These are phyloP conservation scores for Sebastes glaucus DNA, from an alignment of 2,797 vertebrate genomes.

Conservation along the genomic window DNA sequence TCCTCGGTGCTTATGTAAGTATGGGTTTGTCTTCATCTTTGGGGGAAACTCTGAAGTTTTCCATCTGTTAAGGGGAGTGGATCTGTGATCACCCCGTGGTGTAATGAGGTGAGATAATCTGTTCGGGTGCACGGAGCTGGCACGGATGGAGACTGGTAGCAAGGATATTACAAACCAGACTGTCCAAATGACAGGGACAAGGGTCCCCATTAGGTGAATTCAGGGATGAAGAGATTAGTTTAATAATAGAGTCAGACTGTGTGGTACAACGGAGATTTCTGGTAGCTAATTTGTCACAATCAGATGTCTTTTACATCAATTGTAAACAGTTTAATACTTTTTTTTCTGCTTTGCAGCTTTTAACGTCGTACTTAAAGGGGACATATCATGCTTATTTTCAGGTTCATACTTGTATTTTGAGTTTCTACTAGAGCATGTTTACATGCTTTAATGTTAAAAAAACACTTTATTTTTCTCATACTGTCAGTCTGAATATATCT, in stretches of 20 bases:
- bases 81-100: slow-evolving; percentile 62
- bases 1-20: slow-evolving; percentile 51
- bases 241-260: slow-evolving; percentile 58
- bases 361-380: not conserved
- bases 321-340: not conserved
- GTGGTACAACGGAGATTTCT: slow-evolving; percentile 42
- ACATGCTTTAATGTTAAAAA: too few species aligned
- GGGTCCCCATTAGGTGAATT: slow-evolving; percentile 39
- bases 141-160: slow-evolving; percentile 54
- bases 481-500: not conserved
- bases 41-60: slow-evolving; percentile 61
- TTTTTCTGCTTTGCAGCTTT: not conserved
- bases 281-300: slow-evolving; percentile 10
- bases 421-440: not conserved
- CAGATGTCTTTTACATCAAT: slow-evolving; percentile 9
- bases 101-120: slow-evolving; percentile 80
- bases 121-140: slow-evolving; percentile 60
- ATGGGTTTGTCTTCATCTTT: slow-evolving; percentile 64
- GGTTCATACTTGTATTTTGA: not conserved
- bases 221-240: slow-evolving; percentile 61
- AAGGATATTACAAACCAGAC: slow-evolving; percentile 55
- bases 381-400: not conserved
- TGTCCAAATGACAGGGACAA: slow-evolving; percentile 55
- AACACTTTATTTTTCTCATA: too few species aligned
- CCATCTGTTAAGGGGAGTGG: slow-evolving; percentile 66